These are phyloP conservation scores for Neogale vison DNA, from an alignment of 2,113 vertebrate species.

Conservation along the genomic window DNA sequence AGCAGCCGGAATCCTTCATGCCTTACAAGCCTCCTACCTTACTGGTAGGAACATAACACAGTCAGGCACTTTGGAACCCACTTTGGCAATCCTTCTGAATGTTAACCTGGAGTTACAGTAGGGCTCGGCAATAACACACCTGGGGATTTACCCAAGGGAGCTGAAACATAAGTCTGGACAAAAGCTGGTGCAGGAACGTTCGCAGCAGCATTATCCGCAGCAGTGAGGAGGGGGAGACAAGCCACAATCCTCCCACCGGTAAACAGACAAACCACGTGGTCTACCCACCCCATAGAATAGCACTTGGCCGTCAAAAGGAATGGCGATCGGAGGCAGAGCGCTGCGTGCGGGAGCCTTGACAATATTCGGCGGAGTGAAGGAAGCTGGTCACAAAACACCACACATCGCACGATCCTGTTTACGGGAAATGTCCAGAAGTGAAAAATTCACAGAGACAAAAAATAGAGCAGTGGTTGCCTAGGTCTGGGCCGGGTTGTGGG, in stretches of 20 bases:
- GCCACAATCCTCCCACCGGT: not conserved
- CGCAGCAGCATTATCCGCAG: not conserved
- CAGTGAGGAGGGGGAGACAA: not conserved
- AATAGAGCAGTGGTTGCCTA: not conserved
- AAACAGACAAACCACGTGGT: not conserved
- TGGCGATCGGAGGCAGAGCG: rapidly evolving
- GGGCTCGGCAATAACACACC: not conserved
- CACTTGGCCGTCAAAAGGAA: not conserved
- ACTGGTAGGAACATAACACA: not conserved
- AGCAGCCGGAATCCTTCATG: not conserved
- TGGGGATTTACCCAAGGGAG: not conserved
- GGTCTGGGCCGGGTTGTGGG: not conserved
- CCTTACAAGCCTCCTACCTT: not conserved
- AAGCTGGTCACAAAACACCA: not conserved
- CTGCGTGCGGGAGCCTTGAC: not conserved
- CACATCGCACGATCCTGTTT: not conserved
- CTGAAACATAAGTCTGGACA: not conserved
- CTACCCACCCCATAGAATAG: not conserved
- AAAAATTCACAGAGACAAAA: not conserved
- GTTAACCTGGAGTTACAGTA: not conserved
- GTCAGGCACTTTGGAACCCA: not conserved
- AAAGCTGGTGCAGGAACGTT: not conserved
- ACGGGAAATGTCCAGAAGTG: not conserved
- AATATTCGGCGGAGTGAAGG: not conserved
- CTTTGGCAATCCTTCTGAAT: not conserved